phyloP scores from a whole-genome alignment of 2,888 invertebrate genomes.

The Bursaphelenchus okinawaensis region DNA sequence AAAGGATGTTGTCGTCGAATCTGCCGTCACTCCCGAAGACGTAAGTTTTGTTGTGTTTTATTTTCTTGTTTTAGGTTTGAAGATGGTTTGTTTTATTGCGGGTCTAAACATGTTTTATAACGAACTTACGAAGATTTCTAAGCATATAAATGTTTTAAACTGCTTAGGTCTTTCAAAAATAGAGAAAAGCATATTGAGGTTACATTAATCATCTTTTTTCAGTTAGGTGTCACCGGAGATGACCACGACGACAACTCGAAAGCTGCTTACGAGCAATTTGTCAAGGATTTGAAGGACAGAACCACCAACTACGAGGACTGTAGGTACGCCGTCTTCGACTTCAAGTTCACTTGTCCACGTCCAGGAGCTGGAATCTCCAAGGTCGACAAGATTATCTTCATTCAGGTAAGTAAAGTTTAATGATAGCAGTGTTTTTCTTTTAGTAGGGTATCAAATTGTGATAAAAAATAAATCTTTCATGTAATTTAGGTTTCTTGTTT shows the following conservation, averaged over 20 bases:
- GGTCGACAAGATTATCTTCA: constrained; percentile 93
- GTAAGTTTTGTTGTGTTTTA: too few species aligned
- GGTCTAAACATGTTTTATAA: neutral
- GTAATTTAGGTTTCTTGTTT: too few species aligned
- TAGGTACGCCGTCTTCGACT: constrained; percentile 91
- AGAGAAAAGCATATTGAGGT: too few species aligned
- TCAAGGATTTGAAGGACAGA: constrained; percentile 75
- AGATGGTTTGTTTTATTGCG: neutral
- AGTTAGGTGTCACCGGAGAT: constrained; percentile 24
- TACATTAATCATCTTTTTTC: too few species aligned
- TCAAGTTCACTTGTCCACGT: constrained; percentile 79
- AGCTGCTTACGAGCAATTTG: constrained; percentile 86
- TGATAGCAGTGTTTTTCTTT: neutral
- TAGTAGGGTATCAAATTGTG: too few species aligned
- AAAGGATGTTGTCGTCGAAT: constrained; percentile 56
- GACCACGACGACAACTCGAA: constrained; percentile 57
- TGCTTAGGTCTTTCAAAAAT: neutral
- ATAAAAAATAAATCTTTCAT: too few species aligned
- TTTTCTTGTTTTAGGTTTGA: too few species aligned
- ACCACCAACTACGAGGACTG: constrained; percentile 78
- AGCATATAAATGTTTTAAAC: neutral
- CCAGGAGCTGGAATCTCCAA: constrained; percentile 89
- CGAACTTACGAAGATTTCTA: neutral
- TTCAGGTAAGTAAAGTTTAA: constrained; percentile 73
- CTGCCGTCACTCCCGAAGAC: constrained; percentile 51